Conservation (phyloP, 2,888 invertebrate genomes). For the Leuctra nigra region DNA sequence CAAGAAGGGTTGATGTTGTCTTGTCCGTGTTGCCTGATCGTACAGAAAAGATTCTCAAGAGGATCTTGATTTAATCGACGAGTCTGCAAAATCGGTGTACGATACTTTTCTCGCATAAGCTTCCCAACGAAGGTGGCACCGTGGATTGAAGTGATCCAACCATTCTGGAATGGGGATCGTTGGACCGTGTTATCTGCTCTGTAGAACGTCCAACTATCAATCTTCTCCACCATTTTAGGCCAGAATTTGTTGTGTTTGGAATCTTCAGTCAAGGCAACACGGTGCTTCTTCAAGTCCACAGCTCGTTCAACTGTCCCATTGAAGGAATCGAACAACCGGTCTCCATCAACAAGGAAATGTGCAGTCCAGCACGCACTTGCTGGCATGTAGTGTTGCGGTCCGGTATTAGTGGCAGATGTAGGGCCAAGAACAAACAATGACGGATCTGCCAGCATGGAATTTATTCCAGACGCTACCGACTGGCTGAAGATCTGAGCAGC, state of each 20-base stretch:
- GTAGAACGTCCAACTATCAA: constrained; percentile 1
- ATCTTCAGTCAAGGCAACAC: background rate
- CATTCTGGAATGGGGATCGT: constrained; percentile 4
- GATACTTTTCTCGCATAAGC: background rate
- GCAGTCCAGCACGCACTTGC: background rate
- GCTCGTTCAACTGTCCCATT: background rate
- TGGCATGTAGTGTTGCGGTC: background rate
- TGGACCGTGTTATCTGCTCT: background rate
- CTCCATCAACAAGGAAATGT: background rate
- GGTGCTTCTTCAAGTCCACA: background rate
- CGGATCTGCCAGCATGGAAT: background rate
- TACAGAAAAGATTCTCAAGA: background rate
- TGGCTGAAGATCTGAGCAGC: constrained; percentile 4
- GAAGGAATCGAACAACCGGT: background rate
- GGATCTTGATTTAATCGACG: background rate
- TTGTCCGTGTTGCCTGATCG: background rate
- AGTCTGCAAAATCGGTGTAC: background rate
- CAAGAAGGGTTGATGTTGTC: constrained; percentile 1
- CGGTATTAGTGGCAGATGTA: too few relatives aligned
- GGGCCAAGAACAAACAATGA: background rate
- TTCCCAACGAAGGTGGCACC: background rate
- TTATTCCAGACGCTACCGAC: background rate
- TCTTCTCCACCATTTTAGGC: background rate
- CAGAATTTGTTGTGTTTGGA: background rate
- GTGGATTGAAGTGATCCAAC: background rate